phyloP scores from a whole-genome alignment of 2,797 vertebrate genomes.

The Avahi laniger region DNA sequence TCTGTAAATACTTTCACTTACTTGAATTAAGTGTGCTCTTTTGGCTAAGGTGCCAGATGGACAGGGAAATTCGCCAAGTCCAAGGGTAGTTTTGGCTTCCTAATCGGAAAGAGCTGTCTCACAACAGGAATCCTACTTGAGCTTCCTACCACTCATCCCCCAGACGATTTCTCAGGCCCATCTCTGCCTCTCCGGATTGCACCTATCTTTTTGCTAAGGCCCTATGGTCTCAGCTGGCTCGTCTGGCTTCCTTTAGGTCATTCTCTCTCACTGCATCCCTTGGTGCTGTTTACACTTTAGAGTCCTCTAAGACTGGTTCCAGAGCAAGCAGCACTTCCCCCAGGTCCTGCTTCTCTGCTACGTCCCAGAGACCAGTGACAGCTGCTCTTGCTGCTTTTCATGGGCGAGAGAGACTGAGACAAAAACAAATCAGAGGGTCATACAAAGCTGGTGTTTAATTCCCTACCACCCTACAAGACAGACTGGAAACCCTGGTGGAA shows the following conservation, averaged over 20 bases:
- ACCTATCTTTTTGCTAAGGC: not conserved
- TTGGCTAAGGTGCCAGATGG: not conserved
- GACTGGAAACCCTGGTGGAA: not conserved
- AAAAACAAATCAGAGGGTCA: not conserved
- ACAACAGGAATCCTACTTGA: too few species aligned
- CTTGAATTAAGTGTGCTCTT: not conserved
- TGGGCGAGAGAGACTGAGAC: not conserved
- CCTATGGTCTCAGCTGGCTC: not conserved
- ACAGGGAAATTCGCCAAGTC: not conserved
- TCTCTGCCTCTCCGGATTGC: not conserved
- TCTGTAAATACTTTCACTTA: not conserved
- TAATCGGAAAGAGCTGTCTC: not conserved
- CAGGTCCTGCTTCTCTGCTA: not conserved
- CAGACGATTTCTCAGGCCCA: not conserved
- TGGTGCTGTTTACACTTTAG: not conserved
- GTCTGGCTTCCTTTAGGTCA: not conserved
- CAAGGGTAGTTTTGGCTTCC: not conserved
- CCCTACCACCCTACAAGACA: not conserved
- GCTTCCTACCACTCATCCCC: not conserved
- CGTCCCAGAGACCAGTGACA: not conserved
- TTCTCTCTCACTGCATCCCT: not conserved
- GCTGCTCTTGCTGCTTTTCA: not conserved
- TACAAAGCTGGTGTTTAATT: not conserved
- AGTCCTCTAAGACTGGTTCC: not conserved
- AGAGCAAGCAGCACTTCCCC: not conserved